Evolutionary conservation across 2,797 vertebrate species (phyloP), one percentile per base, ranked within the genome.

Genomic region (Australoheros facetus): DNA sequence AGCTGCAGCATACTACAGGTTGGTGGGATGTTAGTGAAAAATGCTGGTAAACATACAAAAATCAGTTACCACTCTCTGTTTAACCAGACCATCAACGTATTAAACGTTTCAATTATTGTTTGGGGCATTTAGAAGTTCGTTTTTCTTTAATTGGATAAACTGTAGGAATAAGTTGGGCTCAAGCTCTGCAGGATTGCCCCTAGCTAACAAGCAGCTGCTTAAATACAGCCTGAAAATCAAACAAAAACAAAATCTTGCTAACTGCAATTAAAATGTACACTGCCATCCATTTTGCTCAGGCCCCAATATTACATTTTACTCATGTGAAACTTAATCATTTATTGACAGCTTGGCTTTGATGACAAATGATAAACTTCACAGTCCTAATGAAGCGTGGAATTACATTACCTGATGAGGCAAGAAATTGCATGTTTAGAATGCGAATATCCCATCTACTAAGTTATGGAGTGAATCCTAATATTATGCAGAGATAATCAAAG

Each of bases 341-440:
- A 95, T 95, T 95, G 95, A 95, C 94, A 95, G 93, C 93, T 92
- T 89, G 92, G 91, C 94, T 94, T 94, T 95, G 94, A 96, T 96
- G 95, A 96, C 94, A 95, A 96, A 96, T 95, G 95, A 96, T 96
- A 95, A 96, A 96, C 94, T 93, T 95, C 94, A 94, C 91, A 93
- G 91, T 92, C 88, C 91, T 96, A 96, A 96, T 95, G 95, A 96
- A 95, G 95, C 93, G 84, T 95, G 94, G 95, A 95, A 96, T 96
- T 96, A 95, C 94, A 95, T 96, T 95, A 95, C 95, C 94, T 95
- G 93, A 95, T 95, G 95, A 95, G 93, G 92, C 93, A 96, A 90
- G 93, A 94, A 95, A 93, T 93, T 94, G 92, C 94, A 95, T 93
- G 95, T 95, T 94, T 95, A 92, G 94, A 95, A 94, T 94, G 93